Evolutionary conservation across 2,113 vertebrate genomes (phyloP).

Genomic region (Carettochelys insculpta): DNA sequence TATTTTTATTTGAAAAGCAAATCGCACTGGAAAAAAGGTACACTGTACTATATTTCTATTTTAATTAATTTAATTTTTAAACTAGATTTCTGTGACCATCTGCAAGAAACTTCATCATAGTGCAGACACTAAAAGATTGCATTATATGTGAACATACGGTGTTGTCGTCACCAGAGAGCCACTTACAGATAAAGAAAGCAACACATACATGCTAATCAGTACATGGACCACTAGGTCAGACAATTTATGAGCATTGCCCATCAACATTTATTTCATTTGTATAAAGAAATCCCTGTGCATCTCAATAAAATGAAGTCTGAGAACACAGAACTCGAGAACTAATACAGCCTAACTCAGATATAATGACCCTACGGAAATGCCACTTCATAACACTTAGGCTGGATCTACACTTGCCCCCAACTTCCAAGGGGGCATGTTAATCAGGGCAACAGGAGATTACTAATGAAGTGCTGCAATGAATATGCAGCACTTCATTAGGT

Average conservation of each 20-base stretch:
- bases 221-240: not conserved
- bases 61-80: constrained; percentile 44
- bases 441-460: too few relatives aligned
- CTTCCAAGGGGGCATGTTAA: too few relatives aligned
- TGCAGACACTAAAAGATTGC: not conserved
- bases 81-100: constrained; percentile 4
- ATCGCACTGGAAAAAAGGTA: constrained; percentile 59
- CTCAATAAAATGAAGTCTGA: not conserved
- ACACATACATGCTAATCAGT: not conserved
- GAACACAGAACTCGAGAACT: not conserved
- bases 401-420: too few relatives aligned
- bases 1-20: constrained; percentile 76
- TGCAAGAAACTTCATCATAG: not conserved
- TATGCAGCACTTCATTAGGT: too few relatives aligned
- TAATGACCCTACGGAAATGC: not conserved
- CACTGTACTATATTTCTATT: constrained; percentile 25
- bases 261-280: not conserved
- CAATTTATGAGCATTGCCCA: not conserved
- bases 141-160: not conserved
- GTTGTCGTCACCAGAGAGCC: not conserved
- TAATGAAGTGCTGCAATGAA: too few relatives aligned
- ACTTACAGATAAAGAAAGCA: not conserved
- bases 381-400: not conserved
- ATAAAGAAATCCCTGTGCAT: not conserved
- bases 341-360: not conserved